Conservation (phyloP, 1,140 invertebrate genomes). For the Melanaphis sacchari region DNA sequence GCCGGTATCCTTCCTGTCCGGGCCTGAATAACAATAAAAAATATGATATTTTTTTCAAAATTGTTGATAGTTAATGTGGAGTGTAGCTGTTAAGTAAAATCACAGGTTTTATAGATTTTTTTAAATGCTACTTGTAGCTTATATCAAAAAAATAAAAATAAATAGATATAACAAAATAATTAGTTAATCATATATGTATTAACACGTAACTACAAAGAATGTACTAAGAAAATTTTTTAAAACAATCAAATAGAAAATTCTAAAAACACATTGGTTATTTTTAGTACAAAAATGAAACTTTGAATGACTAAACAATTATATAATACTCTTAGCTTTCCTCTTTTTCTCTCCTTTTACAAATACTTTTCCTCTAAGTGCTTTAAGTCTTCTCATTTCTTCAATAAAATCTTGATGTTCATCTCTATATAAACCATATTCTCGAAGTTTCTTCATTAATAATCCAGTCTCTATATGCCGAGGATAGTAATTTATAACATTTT, state of each 20-base stretch:
- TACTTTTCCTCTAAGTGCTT: slow-evolving; percentile 78
- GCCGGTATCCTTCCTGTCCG: no score
- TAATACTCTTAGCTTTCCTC: slow-evolving; percentile 34
- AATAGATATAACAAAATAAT: background rate
- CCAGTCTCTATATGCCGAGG: slow-evolving; percentile 81
- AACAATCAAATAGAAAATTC: background rate
- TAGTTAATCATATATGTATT: background rate
- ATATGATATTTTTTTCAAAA: no score
- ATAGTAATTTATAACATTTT: slow-evolving; percentile 84
- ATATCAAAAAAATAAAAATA: background rate
- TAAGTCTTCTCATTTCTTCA: slow-evolving; percentile 83
- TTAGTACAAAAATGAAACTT: background rate
- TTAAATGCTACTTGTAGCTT: background rate
- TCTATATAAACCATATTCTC: slow-evolving; percentile 81
- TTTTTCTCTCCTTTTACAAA: slow-evolving; percentile 57
- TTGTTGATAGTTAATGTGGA: no score
- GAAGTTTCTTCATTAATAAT: slow-evolving; percentile 73
- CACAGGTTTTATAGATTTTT: background rate
- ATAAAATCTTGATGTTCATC: slow-evolving; percentile 93
- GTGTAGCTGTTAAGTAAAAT: no score
- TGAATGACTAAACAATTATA: background rate
- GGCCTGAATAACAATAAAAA: no score
- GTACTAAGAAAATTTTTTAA: background rate
- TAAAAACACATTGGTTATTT: background rate
- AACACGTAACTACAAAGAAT: background rate